phyloP scores from a whole-genome alignment of 1,140 invertebrate genomes.

The Drusus annulatus region DNA sequence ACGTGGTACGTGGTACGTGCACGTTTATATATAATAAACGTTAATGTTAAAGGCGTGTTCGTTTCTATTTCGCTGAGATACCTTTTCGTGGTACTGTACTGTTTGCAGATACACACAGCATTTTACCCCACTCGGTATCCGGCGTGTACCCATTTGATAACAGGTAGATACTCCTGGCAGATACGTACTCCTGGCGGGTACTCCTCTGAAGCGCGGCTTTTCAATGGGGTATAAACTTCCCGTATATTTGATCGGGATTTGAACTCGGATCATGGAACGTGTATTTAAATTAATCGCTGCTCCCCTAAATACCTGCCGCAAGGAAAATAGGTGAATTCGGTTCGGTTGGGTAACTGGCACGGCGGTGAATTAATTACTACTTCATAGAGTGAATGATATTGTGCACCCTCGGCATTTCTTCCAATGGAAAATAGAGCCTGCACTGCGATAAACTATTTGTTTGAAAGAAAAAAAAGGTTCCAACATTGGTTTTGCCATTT shows the following conservation, averaged over 20 bases:
- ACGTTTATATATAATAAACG: neutral
- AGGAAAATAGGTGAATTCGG: neutral
- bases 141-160: constrained; percentile 58
- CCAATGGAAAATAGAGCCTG: too few relatives aligned
- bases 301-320: constrained; percentile 4
- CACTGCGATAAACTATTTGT: too few relatives aligned
- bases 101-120: constrained; percentile 32
- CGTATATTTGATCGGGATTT: constrained; percentile 34
- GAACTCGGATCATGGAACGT: constrained; percentile 25
- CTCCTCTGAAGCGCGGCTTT: constrained; percentile 7
- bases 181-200: too few relatives aligned
- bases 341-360: neutral
- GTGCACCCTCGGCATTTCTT: too few relatives aligned
- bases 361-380: too few relatives aligned
- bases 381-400: too few relatives aligned
- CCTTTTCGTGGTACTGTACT: constrained; percentile 25
- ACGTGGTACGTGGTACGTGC: neutral
- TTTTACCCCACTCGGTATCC: neutral
- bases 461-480: too few relatives aligned
- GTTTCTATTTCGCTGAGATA: constrained; percentile 31
- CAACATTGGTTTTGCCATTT: too few relatives aligned
- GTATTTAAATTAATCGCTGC: constrained; percentile 23
- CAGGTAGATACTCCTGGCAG: constrained; percentile 18
- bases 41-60: constrained; percentile 23
- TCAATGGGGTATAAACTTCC: constrained; percentile 24